These are phyloP conservation scores for Pleuronectes platessa DNA, from an alignment of 2,113 vertebrate species.

Conservation along the genomic window DNA sequence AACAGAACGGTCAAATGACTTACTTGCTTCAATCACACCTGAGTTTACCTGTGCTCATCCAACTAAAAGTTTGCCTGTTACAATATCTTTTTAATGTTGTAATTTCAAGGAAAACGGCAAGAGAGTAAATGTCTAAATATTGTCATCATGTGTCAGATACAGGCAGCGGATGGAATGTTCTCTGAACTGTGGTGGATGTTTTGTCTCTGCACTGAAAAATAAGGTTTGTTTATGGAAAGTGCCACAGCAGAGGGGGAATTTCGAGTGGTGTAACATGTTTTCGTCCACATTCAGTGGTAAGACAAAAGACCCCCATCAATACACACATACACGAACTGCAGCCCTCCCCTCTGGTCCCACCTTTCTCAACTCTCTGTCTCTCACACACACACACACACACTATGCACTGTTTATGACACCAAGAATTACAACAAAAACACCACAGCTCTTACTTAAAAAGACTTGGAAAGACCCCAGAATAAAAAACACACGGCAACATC, in stretches of 20 bases:
- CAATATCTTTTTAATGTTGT: not conserved
- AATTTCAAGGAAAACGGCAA: not conserved
- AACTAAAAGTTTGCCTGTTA: not conserved
- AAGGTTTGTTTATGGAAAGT: slow-evolving; percentile 75
- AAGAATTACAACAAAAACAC: slow-evolving; percentile 59
- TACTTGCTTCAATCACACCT: not conserved
- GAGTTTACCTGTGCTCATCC: not conserved
- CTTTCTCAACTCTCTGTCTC: slow-evolving; percentile 12
- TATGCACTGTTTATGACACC: slow-evolving; percentile 50
- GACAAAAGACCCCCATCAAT: slow-evolving; percentile 51
- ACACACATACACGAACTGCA: not conserved
- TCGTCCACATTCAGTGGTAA: slow-evolving; percentile 57
- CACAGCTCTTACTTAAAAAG: slow-evolving; percentile 65
- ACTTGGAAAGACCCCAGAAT: slow-evolving; percentile 59
- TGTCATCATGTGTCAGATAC: not conserved
- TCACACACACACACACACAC: slow-evolving; percentile 33
- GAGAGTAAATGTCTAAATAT: not conserved
- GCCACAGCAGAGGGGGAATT: slow-evolving; percentile 63
- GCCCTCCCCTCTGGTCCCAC: slow-evolving; percentile 23
- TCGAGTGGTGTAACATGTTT: slow-evolving; percentile 68
- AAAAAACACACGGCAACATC: slow-evolving; percentile 37
- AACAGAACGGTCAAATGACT: too few species aligned
- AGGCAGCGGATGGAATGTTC: slow-evolving; percentile 23
- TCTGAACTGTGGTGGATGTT: slow-evolving; percentile 58
- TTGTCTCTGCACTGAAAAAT: slow-evolving; percentile 71